These are phyloP conservation scores for Arremon brunneinucha DNA, from an alignment of 2,797 vertebrate species.

Conservation along the genomic window DNA sequence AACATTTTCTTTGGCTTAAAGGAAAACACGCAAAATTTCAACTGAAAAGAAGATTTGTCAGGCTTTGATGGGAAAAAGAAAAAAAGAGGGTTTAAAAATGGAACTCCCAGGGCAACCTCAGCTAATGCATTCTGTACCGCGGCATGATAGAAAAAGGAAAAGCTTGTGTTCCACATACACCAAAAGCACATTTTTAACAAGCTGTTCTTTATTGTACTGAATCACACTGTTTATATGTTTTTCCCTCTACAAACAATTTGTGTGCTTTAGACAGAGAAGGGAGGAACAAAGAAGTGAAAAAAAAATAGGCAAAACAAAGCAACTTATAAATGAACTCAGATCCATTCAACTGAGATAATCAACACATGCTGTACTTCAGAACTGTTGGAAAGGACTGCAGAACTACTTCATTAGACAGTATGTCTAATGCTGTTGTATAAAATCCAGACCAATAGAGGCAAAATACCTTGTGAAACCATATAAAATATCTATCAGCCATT, in stretches of 20 bases:
- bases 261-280: slow-evolving; percentile 24
- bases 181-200: slow-evolving; percentile 41
- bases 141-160: neutral
- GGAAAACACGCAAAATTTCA: neutral
- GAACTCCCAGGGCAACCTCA: slow-evolving; percentile 5
- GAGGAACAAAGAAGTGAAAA: slow-evolving; percentile 39
- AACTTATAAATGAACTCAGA: slow-evolving; percentile 50
- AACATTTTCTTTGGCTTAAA: neutral
- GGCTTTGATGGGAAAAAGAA: neutral
- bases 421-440: neutral
- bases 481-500: neutral
- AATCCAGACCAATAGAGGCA: neutral
- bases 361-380: slow-evolving; percentile 54
- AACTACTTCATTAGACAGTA: neutral
- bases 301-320: slow-evolving; percentile 22
- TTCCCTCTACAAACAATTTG: neutral
- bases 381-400: slow-evolving; percentile 16
- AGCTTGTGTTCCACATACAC: neutral
- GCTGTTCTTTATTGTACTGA: slow-evolving; percentile 33
- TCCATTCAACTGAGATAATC: slow-evolving; percentile 50
- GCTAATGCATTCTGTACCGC: slow-evolving; percentile 13
- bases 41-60: neutral
- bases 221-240: slow-evolving; percentile 28
- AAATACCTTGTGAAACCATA: slow-evolving; percentile 21
- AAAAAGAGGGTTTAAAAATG: neutral